Conservation (phyloP, 2,888 invertebrate species). For the Sepioteuthis lessoniana region DNA sequence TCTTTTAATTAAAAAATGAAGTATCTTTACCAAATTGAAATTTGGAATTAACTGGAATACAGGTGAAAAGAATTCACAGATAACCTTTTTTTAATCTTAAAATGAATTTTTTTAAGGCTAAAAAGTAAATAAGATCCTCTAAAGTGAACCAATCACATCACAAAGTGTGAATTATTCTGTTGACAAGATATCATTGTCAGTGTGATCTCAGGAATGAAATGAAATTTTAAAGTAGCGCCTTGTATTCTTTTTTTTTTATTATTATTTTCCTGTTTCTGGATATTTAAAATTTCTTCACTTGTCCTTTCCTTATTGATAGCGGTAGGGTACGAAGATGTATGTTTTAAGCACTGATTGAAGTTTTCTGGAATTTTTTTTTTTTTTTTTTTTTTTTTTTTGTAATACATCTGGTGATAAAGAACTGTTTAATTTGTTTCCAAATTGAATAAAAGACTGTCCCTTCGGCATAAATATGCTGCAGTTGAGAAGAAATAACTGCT, state of each 20-base stretch:
- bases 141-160: not conserved
- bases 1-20: too few species aligned
- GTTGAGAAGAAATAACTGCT: not conserved
- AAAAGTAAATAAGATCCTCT: not conserved
- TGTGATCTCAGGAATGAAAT: not conserved
- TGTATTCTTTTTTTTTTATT: not conserved
- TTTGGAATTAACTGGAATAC: not conserved
- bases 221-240: not conserved
- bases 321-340: not conserved
- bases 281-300: not conserved
- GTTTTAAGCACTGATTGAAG: constrained; percentile 5
- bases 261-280: too few species aligned
- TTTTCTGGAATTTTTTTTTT: not conserved
- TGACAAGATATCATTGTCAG: not conserved
- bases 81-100: too few species aligned
- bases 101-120: too few species aligned
- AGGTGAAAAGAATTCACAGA: not conserved
- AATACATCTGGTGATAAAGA: not conserved
- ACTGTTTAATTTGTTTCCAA: constrained; percentile 5
- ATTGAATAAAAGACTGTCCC: not conserved
- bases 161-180: not conserved
- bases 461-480: not conserved
- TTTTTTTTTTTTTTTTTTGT: not conserved
- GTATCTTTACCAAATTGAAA: too few species aligned
- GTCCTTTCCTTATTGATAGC: not conserved